These are phyloP conservation scores for Lordiphosa clarofinis DNA, from an alignment of 1,140 invertebrate genomes.

Conservation along the genomic window DNA sequence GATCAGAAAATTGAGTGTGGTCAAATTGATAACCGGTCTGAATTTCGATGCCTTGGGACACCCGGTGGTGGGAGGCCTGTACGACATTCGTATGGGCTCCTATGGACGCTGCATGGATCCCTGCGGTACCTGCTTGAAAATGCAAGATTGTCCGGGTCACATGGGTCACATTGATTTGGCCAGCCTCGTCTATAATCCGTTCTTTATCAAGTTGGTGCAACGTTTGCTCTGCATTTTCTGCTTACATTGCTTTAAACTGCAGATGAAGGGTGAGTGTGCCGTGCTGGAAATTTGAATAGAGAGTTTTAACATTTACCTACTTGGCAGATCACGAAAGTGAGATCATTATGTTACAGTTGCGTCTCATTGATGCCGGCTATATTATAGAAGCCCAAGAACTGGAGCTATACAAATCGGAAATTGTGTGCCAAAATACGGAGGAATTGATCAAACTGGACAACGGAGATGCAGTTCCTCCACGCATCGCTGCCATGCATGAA, in stretches of 20 bases:
- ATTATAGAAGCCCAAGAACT: conserved; percentile 86
- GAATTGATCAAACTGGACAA: conserved; percentile 57
- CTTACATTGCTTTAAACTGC: conserved; percentile 85
- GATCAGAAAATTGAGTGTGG: conserved; percentile 91
- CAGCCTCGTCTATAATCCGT: conserved; percentile 93
- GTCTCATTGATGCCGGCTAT: conserved; percentile 87
- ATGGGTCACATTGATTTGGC: conserved; percentile 97
- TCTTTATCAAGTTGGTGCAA: conserved; percentile 89
- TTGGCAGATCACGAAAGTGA: conserved; percentile 82
- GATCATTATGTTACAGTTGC: conserved; percentile 87
- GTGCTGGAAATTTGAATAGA: rapidly evolving
- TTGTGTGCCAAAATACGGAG: conserved; percentile 64
- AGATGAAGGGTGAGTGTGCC: conserved; percentile 83
- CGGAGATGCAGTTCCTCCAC: conserved; percentile 65
- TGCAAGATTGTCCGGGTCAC: conserved; percentile 92
- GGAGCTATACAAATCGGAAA: conserved; percentile 81
- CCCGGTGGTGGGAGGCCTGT: conserved; percentile 90
- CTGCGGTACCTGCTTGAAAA: conserved; percentile 91
- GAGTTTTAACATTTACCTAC: background rate
- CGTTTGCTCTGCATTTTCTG: conserved; percentile 86
- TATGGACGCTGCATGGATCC: conserved; percentile 83
- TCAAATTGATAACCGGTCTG: conserved; percentile 90
- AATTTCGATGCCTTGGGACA: conserved; percentile 93
- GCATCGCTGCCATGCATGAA: conserved; percentile 55
- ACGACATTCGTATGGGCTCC: conserved; percentile 89